phyloP scores from a whole-genome alignment of 2,797 vertebrate genomes.

The Sebastes vulpes region DNA sequence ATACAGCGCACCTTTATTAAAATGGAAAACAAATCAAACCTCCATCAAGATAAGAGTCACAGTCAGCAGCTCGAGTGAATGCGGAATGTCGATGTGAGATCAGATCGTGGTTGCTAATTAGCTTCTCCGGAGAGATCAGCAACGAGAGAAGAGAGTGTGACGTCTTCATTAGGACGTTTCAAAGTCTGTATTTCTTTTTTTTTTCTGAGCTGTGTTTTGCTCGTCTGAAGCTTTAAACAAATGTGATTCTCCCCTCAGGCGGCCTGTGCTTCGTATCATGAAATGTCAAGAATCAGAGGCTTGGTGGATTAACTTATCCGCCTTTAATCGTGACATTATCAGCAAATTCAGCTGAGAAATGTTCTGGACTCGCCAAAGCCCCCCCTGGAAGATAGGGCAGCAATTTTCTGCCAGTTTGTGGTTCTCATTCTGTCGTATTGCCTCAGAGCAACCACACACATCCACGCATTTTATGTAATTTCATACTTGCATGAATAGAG shows the following conservation, averaged over 20 bases:
- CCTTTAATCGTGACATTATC: conserved; percentile 72
- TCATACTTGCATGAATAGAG: conserved; percentile 30
- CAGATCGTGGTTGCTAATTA: conserved; percentile 53
- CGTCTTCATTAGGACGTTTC: conserved; percentile 63
- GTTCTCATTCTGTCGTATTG: conserved; percentile 26
- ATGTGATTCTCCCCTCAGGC: conserved; percentile 53
- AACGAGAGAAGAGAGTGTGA: conserved; percentile 38
- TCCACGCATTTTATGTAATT: conserved; percentile 35
- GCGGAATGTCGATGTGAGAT: conserved; percentile 42
- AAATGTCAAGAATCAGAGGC: conserved; percentile 72
- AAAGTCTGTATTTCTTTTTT: conserved; percentile 26
- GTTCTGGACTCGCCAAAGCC: conserved; percentile 32
- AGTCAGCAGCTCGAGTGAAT: conserved; percentile 36
- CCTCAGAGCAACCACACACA: conserved; percentile 32
- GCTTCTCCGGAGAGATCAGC: conserved; percentile 43
- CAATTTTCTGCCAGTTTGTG: conserved; percentile 43
- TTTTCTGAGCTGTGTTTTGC: conserved; percentile 27
- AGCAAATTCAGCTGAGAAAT: conserved; percentile 58
- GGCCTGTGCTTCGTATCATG: conserved; percentile 49
- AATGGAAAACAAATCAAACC: conserved; percentile 61
- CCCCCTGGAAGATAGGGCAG: conserved; percentile 37
- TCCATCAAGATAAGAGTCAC: conserved; percentile 17
- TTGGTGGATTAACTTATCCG: conserved; percentile 73
- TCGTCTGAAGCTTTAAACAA: conserved; percentile 44
- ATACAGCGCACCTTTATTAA: conserved; percentile 48